Conservation (phyloP, 2,113 vertebrate genomes). For the Vidua chalybeata region DNA sequence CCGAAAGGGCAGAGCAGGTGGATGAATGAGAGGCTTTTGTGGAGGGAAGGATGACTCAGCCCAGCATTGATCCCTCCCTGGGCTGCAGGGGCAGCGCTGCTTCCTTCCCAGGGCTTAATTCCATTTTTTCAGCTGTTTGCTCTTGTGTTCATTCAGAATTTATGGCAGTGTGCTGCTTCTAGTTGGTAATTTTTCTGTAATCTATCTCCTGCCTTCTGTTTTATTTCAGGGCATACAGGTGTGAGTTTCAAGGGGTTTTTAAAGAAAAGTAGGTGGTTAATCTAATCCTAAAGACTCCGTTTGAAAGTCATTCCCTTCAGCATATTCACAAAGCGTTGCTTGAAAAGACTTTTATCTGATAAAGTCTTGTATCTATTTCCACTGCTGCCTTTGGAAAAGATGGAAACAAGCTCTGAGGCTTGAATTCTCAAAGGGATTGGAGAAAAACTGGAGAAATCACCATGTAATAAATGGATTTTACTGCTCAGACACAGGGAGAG, state of each 20-base stretch:
- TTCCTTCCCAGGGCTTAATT: neutral
- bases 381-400: neutral
- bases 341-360: conserved; percentile 3
- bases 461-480: neutral
- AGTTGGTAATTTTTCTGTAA: neutral
- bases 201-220: neutral
- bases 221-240: neutral
- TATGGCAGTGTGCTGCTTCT: neutral
- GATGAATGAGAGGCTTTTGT: neutral
- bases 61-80: neutral
- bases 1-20: neutral
- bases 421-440: neutral
- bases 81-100: neutral
- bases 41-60: neutral
- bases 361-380: neutral
- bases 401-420: neutral
- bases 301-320: neutral
- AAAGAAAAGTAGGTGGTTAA: neutral
- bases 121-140: neutral
- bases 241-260: neutral
- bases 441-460: neutral
- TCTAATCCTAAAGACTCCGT: neutral
- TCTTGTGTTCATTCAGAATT: neutral
- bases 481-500: neutral
- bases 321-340: neutral